Percentiles rank a stretch among this genome's conserved stretches.
These are phyloP conservation scores for Drosophila lini DNA, from an alignment of 1,140 invertebrate genomes.

Conservation along the genomic window DNA sequence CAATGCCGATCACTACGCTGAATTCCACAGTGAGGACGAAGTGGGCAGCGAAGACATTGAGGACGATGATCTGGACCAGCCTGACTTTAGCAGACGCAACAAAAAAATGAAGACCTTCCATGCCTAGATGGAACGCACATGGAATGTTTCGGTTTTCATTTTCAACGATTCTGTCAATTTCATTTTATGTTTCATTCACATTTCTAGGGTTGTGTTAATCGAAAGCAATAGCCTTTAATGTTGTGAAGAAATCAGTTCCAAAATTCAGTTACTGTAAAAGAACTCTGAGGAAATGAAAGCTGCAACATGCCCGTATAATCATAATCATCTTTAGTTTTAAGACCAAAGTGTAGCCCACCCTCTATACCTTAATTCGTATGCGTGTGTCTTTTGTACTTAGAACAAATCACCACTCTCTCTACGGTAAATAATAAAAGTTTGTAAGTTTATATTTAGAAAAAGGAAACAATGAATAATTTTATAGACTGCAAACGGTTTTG, in stretches of 20 bases:
- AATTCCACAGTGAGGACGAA: slow-evolving; percentile 60
- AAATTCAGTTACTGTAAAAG: slow-evolving; percentile 12
- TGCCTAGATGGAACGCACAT: slow-evolving; percentile 47
- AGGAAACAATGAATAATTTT: neutral
- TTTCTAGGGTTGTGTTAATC: slow-evolving; percentile 28
- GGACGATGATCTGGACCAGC: slow-evolving; percentile 65
- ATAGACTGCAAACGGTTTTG: neutral
- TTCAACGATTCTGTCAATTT: slow-evolving; percentile 14
- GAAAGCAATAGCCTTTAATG: slow-evolving; percentile 35
- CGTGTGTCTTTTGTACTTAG: slow-evolving; percentile 44
- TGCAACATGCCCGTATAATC: slow-evolving; percentile 28
- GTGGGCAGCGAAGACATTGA: slow-evolving; percentile 59
- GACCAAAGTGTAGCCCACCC: slow-evolving; percentile 31
- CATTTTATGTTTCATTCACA: slow-evolving; percentile 1
- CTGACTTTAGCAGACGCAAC: slow-evolving; percentile 77
- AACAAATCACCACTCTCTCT: slow-evolving; percentile 28
- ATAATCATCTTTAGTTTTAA: slow-evolving; percentile 44
- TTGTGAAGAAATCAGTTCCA: slow-evolving; percentile 16
- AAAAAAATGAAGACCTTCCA: slow-evolving; percentile 84
- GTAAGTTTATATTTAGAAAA: slow-evolving; percentile 50
- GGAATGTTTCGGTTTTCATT: slow-evolving; percentile 12
- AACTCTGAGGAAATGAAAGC: slow-evolving; percentile 31
- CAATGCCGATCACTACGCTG: slow-evolving; percentile 25
- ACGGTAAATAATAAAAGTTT: slow-evolving; percentile 34
- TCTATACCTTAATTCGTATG: slow-evolving; percentile 53